A percentile compares a stretch with the other conserved stretches of the same genome.
Conservation (phyloP, 2,888 invertebrate genomes). For the Tetheella fluctuosa region DNA sequence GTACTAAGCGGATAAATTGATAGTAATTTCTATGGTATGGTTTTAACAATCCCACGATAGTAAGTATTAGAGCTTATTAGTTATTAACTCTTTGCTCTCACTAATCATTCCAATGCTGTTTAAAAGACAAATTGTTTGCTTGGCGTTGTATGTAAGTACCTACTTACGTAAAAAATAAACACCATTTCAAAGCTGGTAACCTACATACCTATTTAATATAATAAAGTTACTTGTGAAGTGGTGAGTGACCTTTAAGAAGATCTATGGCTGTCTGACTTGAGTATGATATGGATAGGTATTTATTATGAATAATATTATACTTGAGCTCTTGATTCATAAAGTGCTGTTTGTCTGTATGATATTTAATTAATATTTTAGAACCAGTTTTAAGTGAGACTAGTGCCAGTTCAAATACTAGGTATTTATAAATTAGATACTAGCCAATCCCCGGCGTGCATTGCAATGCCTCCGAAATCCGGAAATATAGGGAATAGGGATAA, state of each 20-base stretch:
- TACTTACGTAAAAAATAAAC: too few species aligned
- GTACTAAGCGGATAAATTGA: too few species aligned
- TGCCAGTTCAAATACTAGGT: background rate
- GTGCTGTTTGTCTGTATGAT: background rate
- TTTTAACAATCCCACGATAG: too few species aligned
- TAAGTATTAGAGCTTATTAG: too few species aligned
- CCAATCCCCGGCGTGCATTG: too few species aligned
- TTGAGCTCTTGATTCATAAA: background rate
- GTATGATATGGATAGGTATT: background rate
- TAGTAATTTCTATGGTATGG: too few species aligned
- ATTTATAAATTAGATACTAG: background rate
- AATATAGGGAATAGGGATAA: too few species aligned
- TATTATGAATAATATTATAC: background rate
- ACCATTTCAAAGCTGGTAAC: background rate
- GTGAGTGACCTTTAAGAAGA: background rate
- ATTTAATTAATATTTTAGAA: background rate
- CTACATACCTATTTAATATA: background rate
- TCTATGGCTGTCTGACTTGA: background rate
- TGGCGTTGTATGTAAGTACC: background rate
- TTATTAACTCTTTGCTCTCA: background rate
- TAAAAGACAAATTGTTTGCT: background rate
- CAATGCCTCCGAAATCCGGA: too few species aligned
- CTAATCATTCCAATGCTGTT: slow-evolving; percentile 6
- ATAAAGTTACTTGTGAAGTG: background rate
- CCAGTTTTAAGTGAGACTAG: background rate